Evolutionary conservation across 2,888 invertebrate genomes (phyloP), one percentile per base, ranked within the genome.

Genomic region (Aleiodes leptofemur): DNA sequence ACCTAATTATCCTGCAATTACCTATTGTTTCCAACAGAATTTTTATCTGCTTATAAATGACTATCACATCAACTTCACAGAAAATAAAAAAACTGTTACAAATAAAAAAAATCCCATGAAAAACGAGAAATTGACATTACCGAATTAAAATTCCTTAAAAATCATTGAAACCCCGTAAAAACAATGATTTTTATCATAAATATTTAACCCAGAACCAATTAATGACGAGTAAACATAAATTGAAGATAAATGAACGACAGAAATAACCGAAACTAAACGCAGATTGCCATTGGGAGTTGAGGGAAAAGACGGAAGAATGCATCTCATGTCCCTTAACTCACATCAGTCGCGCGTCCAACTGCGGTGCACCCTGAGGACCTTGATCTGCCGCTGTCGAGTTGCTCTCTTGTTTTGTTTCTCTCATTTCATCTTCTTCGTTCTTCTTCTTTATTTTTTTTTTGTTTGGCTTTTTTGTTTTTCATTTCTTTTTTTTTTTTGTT

Each of bases 221-320:
- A 59, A 59, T 59, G 48, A 64, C 16, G 14, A 64, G 14, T 16
- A 64, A 64, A 38, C n/a, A 64, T 29, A 66, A 66, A 48, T 66
- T 29, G 23, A 50, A 29, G 23, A 9, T 50, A 69, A 69, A 73
- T 55, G 69, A 69, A 59, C 57, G 69, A 61, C 55, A 74, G 71
- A 72, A 73, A 77, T 73, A 72, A 73, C 48, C 70, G 59, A 61
- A 74, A 74, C 64, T 64, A 74, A 75, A 76, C 59, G 68, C 29
- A 76, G 57, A 73, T 48, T 31, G 56, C 55, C 57, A 50, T 51
- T 59, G 71, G 64, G 68, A 76, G 77, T 74, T 81, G 77, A 79
- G 78, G 76, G 77, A 82, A 83, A 84, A 85, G 84, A 81, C 84
- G 85, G 85, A 84, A 84, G 86, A 85, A 83, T 83, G 84, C 83